These are phyloP conservation scores for Sorex maritimensis DNA, from an alignment of 2,797 vertebrate species.

Conservation along the genomic window DNA sequence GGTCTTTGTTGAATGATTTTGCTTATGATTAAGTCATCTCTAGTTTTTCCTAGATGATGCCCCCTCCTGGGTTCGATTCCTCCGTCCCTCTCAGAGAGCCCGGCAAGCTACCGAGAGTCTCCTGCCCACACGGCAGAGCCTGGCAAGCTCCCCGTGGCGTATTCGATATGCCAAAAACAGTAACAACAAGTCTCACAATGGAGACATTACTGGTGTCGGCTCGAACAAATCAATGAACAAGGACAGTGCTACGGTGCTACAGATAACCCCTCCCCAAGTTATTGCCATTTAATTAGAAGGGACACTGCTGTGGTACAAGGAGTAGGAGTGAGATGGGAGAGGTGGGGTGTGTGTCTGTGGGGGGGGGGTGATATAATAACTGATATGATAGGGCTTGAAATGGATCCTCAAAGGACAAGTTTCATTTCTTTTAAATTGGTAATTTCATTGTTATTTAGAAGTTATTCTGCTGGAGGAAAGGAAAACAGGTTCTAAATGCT, in stretches of 20 bases:
- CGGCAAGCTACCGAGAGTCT: too few relatives aligned
- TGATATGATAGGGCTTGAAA: slow-evolving; percentile 53
- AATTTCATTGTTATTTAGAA: not conserved
- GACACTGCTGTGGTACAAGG: slow-evolving; percentile 49
- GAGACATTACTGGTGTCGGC: too few relatives aligned
- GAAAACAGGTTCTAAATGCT: not conserved
- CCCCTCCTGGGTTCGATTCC: too few relatives aligned
- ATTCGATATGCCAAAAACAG: too few relatives aligned
- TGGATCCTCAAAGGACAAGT: slow-evolving; percentile 71
- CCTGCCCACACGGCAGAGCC: too few relatives aligned
- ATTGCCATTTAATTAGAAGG: slow-evolving; percentile 77
- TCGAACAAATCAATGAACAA: too few relatives aligned
- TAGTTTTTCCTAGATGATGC: slow-evolving; percentile 81
- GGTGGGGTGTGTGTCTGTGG: too few relatives aligned
- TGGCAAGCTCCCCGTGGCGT: too few relatives aligned
- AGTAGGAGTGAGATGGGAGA: slow-evolving; percentile 24
- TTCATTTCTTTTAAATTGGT: slow-evolving; percentile 36
- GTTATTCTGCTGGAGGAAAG: not conserved
- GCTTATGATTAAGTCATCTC: slow-evolving; percentile 85
- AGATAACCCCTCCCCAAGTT: slow-evolving; percentile 64
- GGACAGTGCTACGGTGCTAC: too few relatives aligned
- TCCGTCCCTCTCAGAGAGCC: too few relatives aligned
- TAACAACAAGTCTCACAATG: too few relatives aligned
- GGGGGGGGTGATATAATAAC: too few relatives aligned
- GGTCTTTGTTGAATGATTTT: slow-evolving; percentile 86